Evolutionary conservation across 2,888 invertebrate species (phyloP), one percentile per base, ranked within the genome.

Genomic region (Abscondita cerata): DNA sequence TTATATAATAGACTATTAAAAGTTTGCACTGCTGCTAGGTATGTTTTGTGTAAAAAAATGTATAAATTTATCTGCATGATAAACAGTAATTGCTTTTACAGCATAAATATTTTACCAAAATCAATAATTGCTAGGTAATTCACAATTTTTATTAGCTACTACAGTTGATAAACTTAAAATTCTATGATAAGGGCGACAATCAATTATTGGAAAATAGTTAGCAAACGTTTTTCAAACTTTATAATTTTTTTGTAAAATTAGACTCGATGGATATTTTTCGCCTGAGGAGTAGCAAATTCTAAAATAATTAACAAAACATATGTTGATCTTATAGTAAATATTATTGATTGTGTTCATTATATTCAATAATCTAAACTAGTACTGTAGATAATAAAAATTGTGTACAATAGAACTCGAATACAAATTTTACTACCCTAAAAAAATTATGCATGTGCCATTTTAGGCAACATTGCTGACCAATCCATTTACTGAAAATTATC

Each of bases 401-500:
- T 70, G 71, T 68, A 70, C 68, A 56, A 51, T 58, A 61, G 62
- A 20, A 40, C 13, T 55, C 48, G 62, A 65, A 61, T 64, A 70
- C 65, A 68, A 70, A 68, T 67, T 71, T 67, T 71, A 69, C 16
- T 19, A 44, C 44, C 15, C 16, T 44, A 44, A 66, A 16, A 47
- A 59, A 34, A 70, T 71, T 64, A 68, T 69, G 74, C 73, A 74
- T 74, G 66, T 68, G 68, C 67, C 70, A 66, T 54, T 66, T 64
- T 68, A 69, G 71, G 72, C 70, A 69, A 70, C 70, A 72, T 73
- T 74, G 76, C 76, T 69, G 78, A 78, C 78, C 78, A 78, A 78
- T 76, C 74, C 73, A 74, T 68, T 69, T 72, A 72, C 73, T 69
- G 71, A 70, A 69, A 68, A 59, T 62, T 59, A 11, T 56, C 36